Evolutionary conservation across 2,888 invertebrate genomes (phyloP).

Genomic region (Bembecia ichneumoniformis): DNA sequence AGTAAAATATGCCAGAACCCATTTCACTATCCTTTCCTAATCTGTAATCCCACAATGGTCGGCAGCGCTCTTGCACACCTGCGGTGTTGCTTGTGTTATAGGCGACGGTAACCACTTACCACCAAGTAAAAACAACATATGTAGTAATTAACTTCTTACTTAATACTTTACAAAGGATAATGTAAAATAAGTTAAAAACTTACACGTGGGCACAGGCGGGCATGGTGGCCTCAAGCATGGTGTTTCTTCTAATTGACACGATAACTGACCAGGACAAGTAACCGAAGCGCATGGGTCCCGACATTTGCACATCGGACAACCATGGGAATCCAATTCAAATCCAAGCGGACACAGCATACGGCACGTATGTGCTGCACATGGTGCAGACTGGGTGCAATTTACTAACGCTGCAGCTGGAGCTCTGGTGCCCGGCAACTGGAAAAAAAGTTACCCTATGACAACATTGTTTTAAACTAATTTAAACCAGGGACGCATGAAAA

Average conservation of each 20-base stretch:
- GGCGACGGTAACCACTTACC: no score
- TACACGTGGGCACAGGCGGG: conserved; percentile 87
- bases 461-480: no score
- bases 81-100: no score
- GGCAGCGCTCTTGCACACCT: no score
- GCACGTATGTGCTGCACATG: conserved; percentile 86
- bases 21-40: no score
- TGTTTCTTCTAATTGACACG: conserved; percentile 84
- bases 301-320: conserved; percentile 86
- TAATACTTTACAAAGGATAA: no score
- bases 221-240: conserved; percentile 85
- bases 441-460: neutral
- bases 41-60: no score
- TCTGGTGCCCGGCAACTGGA: conserved; percentile 78
- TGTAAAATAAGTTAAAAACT: conserved; percentile 16
- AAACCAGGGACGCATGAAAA: no score
- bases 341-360: conserved; percentile 90
- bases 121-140: no score
- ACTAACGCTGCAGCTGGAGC: conserved; percentile 76
- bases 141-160: no score
- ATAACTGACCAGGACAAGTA: conserved; percentile 81
- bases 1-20: no score
- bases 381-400: conserved; percentile 78
- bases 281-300: conserved; percentile 84
- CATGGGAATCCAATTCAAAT: conserved; percentile 78